These are phyloP conservation scores for Eubasilissa regina DNA, from an alignment of 1,140 invertebrate genomes.

Conservation along the genomic window DNA sequence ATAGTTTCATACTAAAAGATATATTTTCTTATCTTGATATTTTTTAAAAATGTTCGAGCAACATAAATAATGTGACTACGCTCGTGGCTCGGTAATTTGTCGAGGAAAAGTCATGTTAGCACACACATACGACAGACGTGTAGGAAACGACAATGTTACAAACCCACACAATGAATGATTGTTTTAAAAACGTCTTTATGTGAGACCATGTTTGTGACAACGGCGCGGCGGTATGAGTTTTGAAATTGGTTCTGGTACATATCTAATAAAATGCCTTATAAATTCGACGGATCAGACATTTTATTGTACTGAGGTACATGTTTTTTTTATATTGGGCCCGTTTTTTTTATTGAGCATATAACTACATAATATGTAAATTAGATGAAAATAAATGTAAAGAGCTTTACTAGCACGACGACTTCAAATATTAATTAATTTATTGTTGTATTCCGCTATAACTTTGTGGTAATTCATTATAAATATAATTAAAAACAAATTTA, in stretches of 20 bases:
- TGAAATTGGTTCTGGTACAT: conserved; percentile 17
- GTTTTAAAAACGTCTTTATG: conserved; percentile 32
- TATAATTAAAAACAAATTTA: too few relatives aligned
- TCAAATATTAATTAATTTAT: too few relatives aligned
- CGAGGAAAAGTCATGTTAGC: conserved; percentile 26
- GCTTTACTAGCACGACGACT: too few relatives aligned
- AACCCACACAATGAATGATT: conserved; percentile 36
- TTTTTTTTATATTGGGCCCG: too few relatives aligned
- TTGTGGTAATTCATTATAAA: too few relatives aligned
- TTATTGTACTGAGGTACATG: neutral
- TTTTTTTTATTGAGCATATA: too few relatives aligned
- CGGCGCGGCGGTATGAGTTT: conserved; percentile 3
- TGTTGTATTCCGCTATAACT: too few relatives aligned
- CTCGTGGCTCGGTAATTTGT: conserved; percentile 16
- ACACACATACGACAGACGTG: conserved; percentile 13
- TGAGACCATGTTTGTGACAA: conserved; percentile 31
- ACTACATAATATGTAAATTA: too few relatives aligned
- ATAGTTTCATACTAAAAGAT: too few relatives aligned
- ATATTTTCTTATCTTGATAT: too few relatives aligned
- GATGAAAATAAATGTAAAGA: too few relatives aligned
- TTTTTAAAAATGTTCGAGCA: neutral
- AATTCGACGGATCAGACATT: neutral
- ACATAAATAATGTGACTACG: conserved; percentile 8
- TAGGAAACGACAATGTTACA: conserved; percentile 24
- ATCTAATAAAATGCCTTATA: conserved; percentile 1